Evolutionary conservation across 2,113 vertebrate genomes (phyloP).

Genomic region (Tapirus terrestris): DNA sequence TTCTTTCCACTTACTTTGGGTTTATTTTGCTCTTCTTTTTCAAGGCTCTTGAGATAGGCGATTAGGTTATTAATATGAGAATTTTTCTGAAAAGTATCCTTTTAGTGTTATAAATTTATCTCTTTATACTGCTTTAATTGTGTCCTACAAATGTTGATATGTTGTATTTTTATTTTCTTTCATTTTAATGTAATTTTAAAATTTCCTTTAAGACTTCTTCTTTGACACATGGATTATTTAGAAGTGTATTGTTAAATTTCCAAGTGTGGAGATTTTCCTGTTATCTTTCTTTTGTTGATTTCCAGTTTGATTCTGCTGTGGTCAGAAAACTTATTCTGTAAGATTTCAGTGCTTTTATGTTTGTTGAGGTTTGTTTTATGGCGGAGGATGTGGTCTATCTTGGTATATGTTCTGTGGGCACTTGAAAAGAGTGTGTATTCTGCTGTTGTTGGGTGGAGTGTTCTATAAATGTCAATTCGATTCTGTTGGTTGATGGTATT

Average conservation of each 20-base stretch:
- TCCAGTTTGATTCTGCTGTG: not conserved
- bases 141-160: not conserved
- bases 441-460: not conserved
- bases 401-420: not conserved
- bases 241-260: not conserved
- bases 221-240: not conserved
- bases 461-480: not conserved
- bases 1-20: not conserved
- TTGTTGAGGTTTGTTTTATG: not conserved
- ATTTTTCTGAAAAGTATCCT: not conserved
- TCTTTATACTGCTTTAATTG: not conserved
- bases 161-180: not conserved
- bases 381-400: not conserved
- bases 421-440: not conserved
- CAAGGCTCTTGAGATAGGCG: not conserved
- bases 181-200: not conserved
- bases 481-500: not conserved
- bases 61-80: not conserved
- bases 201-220: not conserved
- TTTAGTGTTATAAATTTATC: not conserved
- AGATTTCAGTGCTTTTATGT: not conserved
- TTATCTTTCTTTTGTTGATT: not conserved
- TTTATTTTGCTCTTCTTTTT: not conserved
- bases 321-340: not conserved
- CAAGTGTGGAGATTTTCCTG: not conserved